phyloP scores from a whole-genome alignment of 2,113 vertebrate genomes.

The Ceyx margarethae region DNA sequence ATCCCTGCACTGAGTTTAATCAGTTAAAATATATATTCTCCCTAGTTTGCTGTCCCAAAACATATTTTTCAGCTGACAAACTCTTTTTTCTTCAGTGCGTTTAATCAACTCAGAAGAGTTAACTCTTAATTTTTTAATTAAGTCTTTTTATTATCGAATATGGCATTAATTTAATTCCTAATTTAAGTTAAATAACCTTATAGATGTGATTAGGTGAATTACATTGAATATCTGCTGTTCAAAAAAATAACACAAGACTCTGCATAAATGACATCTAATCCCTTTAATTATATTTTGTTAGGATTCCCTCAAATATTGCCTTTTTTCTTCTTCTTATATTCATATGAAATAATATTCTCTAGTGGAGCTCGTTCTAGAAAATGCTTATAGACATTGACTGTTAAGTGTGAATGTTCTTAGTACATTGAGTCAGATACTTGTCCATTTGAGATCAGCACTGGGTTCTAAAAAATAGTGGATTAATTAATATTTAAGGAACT shows the following conservation, averaged over 20 bases:
- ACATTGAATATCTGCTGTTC: not conserved
- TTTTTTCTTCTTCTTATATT: not conserved
- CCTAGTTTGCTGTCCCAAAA: not conserved
- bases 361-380: not conserved
- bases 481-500: not conserved
- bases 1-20: not conserved
- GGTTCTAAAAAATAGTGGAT: not conserved
- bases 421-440: not conserved
- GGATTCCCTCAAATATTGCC: not conserved
- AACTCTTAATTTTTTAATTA: slow-evolving; percentile 45
- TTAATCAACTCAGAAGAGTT: slow-evolving; percentile 16
- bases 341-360: not conserved
- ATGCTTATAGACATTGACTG: not conserved
- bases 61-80: not conserved
- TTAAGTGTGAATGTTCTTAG: not conserved
- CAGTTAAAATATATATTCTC: not conserved
- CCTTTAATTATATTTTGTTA: not conserved
- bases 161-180: slow-evolving; percentile 36
- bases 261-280: not conserved
- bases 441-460: not conserved
- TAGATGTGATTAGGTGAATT: slow-evolving; percentile 24
- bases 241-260: not conserved
- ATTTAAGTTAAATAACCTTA: slow-evolving; percentile 49
- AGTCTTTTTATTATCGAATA: slow-evolving; percentile 7
- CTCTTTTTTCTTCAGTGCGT: not conserved